These are phyloP conservation scores for Oreochromis niloticus DNA, from an alignment of 2,113 vertebrate species.

Conservation along the genomic window DNA sequence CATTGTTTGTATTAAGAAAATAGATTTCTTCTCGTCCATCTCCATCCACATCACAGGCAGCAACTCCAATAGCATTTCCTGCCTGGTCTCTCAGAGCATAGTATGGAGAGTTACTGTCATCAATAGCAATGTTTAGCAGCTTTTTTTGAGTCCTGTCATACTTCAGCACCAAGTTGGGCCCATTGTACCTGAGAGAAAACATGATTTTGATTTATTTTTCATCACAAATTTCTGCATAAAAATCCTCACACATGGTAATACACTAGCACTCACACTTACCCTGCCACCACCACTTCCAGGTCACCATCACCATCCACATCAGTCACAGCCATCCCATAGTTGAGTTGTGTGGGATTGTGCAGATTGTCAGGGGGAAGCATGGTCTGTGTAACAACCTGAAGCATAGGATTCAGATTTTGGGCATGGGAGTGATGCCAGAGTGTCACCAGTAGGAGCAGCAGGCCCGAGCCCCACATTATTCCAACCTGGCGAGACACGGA, in stretches of 20 bases:
- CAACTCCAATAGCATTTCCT: conserved; percentile 90
- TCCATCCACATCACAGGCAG: conserved; percentile 92
- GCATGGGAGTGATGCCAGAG: conserved; percentile 61
- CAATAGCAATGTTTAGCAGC: conserved; percentile 84
- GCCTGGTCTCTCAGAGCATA: conserved; percentile 81
- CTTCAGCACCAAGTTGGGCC: conserved; percentile 92
- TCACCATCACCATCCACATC: conserved; percentile 87
- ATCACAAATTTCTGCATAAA: neutral
- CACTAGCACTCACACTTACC: conserved; percentile 73
- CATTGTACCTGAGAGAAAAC: conserved; percentile 78
- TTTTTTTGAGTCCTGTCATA: conserved; percentile 73
- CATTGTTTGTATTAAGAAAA: conserved; percentile 97
- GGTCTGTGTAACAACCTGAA: conserved; percentile 74
- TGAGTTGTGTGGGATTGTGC: conserved; percentile 89
- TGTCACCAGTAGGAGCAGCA: conserved; percentile 68
- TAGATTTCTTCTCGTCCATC: conserved; percentile 93
- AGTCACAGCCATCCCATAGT: conserved; percentile 91
- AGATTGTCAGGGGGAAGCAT: conserved; percentile 82
- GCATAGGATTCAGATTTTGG: conserved; percentile 78
- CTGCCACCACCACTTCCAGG: conserved; percentile 90
- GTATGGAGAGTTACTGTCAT: conserved; percentile 82
- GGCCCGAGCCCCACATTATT: conserved; percentile 59
- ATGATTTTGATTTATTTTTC: neutral
- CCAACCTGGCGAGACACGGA: neutral
- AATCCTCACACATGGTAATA: neutral